Base-by-base conservation (phyloP, 2,113 vertebrate species). In the Campylorhamphus procurvoides region DNA sequence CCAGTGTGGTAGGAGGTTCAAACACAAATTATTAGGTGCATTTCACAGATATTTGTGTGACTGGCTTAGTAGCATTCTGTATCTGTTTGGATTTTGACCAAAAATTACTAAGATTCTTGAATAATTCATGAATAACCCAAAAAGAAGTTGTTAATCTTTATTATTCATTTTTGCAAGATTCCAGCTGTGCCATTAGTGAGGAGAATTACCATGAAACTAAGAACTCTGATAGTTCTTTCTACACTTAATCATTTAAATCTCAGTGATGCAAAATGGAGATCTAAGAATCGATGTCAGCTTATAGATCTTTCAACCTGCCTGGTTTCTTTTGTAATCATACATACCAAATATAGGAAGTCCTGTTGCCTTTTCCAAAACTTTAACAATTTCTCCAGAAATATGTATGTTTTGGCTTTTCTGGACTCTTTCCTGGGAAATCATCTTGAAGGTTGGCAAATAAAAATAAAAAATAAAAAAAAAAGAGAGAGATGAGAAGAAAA, bases 401-500 rank as follows among this genome's bases (percentile, higher is more conserved):
- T 8, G 12, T 78, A 31, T 59, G 18, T 4, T 63, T 79, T 39
- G 14, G 3, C 5, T 93, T 76, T 89, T 73, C 25, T 72, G 7
- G 9, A 59, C 5, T 60, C 7, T 31, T 77, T 90, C 19, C 46
- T 71, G 22, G 22, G 14, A 91, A 66, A 80, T 58, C 3, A 71
- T 62, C 59, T 71, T 81, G 33, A 74, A 84, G 6, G 0, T 2
- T 80, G 27, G 4, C 10, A 91, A 89, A 52, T 44, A 9, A 33
- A 66, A 6, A 24, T 4, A 22, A 16, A 31, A 8, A 3, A 4
- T 22, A 4, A 2, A 4, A 2, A 5, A 2, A 6, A 3, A 10
- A 14, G 1, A 1, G 1, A 8, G 22, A 12, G 3, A 16, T 0
- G 4, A 18, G 39, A 49, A 35, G 25, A 75, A 50, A 8, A 4